Evolutionary conservation across 2,888 invertebrate genomes (phyloP), one percentile per base, ranked within the genome.

Genomic region (Lymantria dispar): DNA sequence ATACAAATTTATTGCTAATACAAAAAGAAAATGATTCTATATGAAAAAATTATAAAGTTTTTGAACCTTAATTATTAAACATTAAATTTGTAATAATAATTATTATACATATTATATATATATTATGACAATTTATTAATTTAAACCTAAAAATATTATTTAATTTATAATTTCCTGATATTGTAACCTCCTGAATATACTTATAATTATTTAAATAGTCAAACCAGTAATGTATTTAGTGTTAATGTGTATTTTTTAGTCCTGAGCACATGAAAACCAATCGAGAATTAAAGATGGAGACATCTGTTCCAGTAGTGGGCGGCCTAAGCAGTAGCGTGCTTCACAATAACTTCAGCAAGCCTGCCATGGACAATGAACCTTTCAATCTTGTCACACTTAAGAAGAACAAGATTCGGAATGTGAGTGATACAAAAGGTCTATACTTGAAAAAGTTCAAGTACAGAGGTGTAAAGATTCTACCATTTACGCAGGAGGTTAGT

Each of bases 381-480:
- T 64, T 70, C 0, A 61, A 75, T 0, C 77, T 86, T 0, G 67
- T 64, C 36, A 73, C 76, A 0, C 53, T 81, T 0, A 79, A 76
- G 48, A 85, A 80, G 45, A 58, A 74, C 7, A 68, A 72, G 50
- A 50, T 74, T 8, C 61, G 83, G 8, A 12, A 63, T 0, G 60
- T 72, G 1, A 69, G 55, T 9, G 83, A 85, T 12, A n/a, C 38
- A 0, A 60, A 50, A 10, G 75, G 76, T 8, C 37, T 64, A 0
- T 83, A 74, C 45, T 45, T 58, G 0, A 82, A 72, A 51, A 78
- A 70, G 39, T 60, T 86, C 9, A 89, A 87, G 60, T 89, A 88
- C 44, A 72, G 88, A 44, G 83, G 87, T 0, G 56, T 70, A 5
- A 64, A 70, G 48, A 52, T 64, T 3, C 45, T 74, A 12, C 70